phyloP scores from a whole-genome alignment of 2,888 invertebrate species.

The Petrophora chlorosata region DNA sequence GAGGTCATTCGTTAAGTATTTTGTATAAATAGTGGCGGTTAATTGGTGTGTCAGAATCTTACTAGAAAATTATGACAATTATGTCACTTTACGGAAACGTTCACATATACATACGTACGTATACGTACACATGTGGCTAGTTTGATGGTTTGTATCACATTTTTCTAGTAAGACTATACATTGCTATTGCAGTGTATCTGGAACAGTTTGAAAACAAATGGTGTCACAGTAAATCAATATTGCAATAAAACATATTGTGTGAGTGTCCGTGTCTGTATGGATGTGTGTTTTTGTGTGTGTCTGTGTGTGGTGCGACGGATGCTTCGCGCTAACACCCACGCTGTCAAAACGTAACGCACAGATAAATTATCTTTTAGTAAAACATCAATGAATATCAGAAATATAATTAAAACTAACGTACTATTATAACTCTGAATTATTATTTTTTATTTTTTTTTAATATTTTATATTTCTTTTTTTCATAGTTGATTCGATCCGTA shows the following conservation, averaged over 20 bases:
- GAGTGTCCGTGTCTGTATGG: constrained; percentile 22
- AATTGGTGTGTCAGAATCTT: constrained; percentile 40
- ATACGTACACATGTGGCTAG: background rate
- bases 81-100: background rate
- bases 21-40: constrained; percentile 60
- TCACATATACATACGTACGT: background rate
- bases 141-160: background rate
- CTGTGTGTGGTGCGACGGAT: constrained; percentile 42
- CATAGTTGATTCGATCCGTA: constrained; percentile 69
- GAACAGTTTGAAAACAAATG: constrained; percentile 53
- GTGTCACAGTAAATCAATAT: constrained; percentile 41
- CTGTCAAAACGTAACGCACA: constrained; percentile 70
- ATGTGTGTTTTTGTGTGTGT: constrained; percentile 19
- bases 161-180: constrained; percentile 27
- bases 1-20: constrained; percentile 42
- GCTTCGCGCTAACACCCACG: constrained; percentile 52
- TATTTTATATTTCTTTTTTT: constrained; percentile 52
- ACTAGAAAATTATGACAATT: constrained; percentile 22
- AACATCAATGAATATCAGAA: constrained; percentile 82
- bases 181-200: constrained; percentile 45
- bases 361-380: constrained; percentile 81
- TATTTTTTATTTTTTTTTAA: constrained; percentile 48
- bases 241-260: constrained; percentile 22
- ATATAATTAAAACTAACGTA: constrained; percentile 82
- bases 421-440: constrained; percentile 72